phyloP scores from a whole-genome alignment of 2,113 vertebrate species.

The Sorex fumeus region DNA sequence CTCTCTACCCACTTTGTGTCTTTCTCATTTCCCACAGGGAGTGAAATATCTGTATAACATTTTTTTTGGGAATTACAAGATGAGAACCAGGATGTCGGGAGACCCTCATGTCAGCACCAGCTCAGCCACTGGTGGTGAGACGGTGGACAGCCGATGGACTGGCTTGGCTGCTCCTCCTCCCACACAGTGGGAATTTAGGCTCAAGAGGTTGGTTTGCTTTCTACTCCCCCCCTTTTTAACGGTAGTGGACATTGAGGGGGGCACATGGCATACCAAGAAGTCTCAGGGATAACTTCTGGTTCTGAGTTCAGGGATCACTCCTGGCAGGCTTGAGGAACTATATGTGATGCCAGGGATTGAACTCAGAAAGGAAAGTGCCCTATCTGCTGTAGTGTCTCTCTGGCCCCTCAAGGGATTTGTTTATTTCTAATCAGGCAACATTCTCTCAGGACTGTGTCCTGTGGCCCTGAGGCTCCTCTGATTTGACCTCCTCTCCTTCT shows the following conservation, averaged over 20 bases:
- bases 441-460: background rate
- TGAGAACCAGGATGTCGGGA: background rate
- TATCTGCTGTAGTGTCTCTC: no score
- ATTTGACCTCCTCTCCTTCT: background rate
- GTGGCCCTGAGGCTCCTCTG: background rate
- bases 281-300: no score
- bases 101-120: background rate
- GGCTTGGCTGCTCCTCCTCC: no score
- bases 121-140: background rate
- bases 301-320: background rate
- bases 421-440: background rate
- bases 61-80: background rate
- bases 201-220: no score
- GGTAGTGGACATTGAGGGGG: no score
- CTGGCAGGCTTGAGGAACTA: background rate
- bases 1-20: background rate
- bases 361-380: no score
- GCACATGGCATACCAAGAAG: no score
- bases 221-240: no score
- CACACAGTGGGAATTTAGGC: no score
- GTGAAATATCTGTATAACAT: background rate
- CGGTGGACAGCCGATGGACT: background rate
- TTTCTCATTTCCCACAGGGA: background rate
- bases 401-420: background rate
- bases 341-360: background rate